Conservation (phyloP, 1,140 invertebrate genomes). For the Drosophila virilis region DNA sequence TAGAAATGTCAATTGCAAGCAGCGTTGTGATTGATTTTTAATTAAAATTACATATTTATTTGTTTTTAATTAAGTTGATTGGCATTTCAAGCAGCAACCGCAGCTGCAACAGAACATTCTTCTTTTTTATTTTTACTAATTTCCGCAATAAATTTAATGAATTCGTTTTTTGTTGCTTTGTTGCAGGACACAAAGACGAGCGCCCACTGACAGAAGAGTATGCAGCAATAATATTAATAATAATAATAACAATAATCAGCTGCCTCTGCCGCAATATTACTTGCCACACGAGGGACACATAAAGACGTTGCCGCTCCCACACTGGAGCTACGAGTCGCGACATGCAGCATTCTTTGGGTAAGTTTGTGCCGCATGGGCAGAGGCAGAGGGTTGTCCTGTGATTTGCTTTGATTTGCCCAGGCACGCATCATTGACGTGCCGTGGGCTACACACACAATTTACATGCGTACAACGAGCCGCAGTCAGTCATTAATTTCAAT, state of each 20-base stretch:
- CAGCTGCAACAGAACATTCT: slow-evolving; percentile 17
- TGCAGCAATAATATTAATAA: slow-evolving; percentile 32
- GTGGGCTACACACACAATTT: slow-evolving; percentile 24
- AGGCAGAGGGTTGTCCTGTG: background rate
- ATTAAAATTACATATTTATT: slow-evolving; percentile 78
- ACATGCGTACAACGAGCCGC: slow-evolving; percentile 3
- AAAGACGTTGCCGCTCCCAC: slow-evolving; percentile 22
- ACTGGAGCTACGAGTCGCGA: background rate
- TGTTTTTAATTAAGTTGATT: slow-evolving; percentile 76
- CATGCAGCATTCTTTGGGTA: slow-evolving; percentile 12
- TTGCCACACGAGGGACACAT: slow-evolving; percentile 34
- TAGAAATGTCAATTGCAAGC: slow-evolving; percentile 36
- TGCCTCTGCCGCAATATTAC: slow-evolving; percentile 26
- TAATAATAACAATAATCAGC: slow-evolving; percentile 42
- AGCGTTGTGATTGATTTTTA: slow-evolving; percentile 74
- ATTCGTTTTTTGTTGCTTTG: slow-evolving; percentile 37
- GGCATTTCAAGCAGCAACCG: slow-evolving; percentile 57
- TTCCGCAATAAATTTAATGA: slow-evolving; percentile 45
- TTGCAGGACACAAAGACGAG: slow-evolving; percentile 1
- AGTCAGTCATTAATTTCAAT: slow-evolving; percentile 76
- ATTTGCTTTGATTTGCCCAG: slow-evolving; percentile 56
- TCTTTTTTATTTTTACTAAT: slow-evolving; percentile 50
- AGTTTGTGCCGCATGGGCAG: background rate
- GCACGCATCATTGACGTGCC: slow-evolving; percentile 53
- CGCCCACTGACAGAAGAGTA: slow-evolving; percentile 6